Percentiles rank a stretch among this genome's conserved stretches.
Evolutionary conservation across 2,888 invertebrate genomes (phyloP).

Genomic region (Scaptomyza polygonia): DNA sequence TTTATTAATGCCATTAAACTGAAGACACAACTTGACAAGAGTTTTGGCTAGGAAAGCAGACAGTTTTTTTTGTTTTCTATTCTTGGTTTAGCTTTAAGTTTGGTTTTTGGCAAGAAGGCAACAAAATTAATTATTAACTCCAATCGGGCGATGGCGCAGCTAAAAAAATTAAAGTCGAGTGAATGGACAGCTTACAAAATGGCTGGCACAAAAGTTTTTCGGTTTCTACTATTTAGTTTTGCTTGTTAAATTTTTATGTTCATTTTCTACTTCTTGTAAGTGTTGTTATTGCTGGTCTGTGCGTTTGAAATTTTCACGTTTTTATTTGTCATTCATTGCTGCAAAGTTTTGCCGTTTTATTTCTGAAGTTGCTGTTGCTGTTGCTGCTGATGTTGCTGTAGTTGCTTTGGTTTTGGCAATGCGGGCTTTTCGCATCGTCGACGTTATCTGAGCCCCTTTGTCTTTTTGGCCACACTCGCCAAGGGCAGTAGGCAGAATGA

Average conservation of each 20-base stretch:
- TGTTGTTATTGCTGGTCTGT: constrained; percentile 14
- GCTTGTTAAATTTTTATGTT: constrained; percentile 31
- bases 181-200: constrained; percentile 39
- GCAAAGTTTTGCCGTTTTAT: constrained; percentile 63
- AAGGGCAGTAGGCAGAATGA: constrained; percentile 4
- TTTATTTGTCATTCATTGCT: constrained; percentile 71
- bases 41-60: constrained; percentile 1
- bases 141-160: constrained; percentile 16
- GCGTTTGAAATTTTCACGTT: constrained; percentile 65
- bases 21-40: constrained; percentile 10
- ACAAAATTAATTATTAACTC: constrained; percentile 63
- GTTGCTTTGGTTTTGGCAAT: constrained; percentile 24
- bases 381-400: constrained; percentile 3
- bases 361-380: constrained; percentile 29
- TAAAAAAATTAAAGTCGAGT: constrained; percentile 57
- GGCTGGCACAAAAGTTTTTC: constrained; percentile 61
- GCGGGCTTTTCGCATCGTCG: constrained; percentile 56
- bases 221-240: constrained; percentile 61
- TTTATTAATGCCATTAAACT: constrained; percentile 27
- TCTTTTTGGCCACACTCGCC: constrained; percentile 58
- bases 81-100: constrained; percentile 32
- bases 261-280: constrained; percentile 1
- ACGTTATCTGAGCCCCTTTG: constrained; percentile 64
- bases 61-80: too few species aligned
- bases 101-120: constrained; percentile 23